Evolutionary conservation across 1,140 invertebrate genomes (phyloP), one percentile per base, ranked within the genome.

Genomic region (Gonatopus flavifemur): DNA sequence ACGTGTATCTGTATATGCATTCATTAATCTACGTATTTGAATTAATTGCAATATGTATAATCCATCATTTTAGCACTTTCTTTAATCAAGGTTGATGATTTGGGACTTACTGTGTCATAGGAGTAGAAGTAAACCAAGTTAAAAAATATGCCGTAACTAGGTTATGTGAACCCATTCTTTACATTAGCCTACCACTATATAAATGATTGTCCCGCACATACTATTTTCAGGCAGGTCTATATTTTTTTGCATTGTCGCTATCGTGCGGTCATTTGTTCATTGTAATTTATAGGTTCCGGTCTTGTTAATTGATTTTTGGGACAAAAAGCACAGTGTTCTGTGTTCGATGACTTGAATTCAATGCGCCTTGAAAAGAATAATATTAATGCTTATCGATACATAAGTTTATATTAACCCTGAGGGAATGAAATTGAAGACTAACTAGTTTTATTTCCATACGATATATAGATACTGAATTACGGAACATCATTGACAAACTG

Each of bases 401-500:
- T 21, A 25, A 15, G 9, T 30, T 15, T 32, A n/a, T 0, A 33
- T 32, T 35, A 43, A 25, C 12, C 10, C 25, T n/a, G n/a, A n/a
- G n/a, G n/a, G n/a, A n/a, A n/a, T n/a, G n/a, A n/a, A n/a, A n/a
- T n/a, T n/a, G n/a, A n/a, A n/a, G 3, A 21, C 30, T 44, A 44
- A 44, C 21, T 39, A 16, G 36, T 33, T 32, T 49, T 41, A 1
- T 53, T 57, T 54, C 59, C 19, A 21, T 62, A 48, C 55, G 56
- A 58, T 41, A 55, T 78, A 25, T 69, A 95, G 94, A 96, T 83
- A 88, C 86, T 64, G 94, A 97, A 69, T 81, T 94, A 59, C 85
- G 88, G 59, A 98, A 96, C 80, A 98, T 98, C 67, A 98, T 99
- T 66, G 96, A 98, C 80, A 98, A 98, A 83, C 80, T 98, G 61